A percentile compares a stretch with the other conserved stretches of the same genome.
These are phyloP conservation scores for Equus przewalskii DNA, from an alignment of 2,113 vertebrate species.

Conservation along the genomic window DNA sequence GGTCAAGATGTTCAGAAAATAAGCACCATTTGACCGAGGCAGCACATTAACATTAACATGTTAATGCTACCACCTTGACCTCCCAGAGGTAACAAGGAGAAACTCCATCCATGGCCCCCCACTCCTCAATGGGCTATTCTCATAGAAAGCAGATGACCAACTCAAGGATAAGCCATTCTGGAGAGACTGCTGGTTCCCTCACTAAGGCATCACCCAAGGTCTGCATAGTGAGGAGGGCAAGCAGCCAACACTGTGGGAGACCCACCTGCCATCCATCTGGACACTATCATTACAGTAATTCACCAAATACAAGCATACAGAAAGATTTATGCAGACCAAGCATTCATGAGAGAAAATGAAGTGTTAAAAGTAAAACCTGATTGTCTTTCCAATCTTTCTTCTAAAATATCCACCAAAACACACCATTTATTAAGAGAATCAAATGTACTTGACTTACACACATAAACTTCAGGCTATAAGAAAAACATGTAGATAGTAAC, in stretches of 20 bases:
- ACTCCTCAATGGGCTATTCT: neutral
- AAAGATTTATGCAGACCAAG: neutral
- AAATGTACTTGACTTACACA: neutral
- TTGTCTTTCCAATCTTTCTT: neutral
- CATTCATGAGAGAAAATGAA: neutral
- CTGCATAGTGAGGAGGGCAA: neutral
- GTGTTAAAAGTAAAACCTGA: neutral
- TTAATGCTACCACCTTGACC: neutral
- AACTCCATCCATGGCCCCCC: neutral
- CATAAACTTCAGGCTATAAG: neutral
- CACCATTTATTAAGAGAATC: neutral
- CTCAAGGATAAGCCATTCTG: no score
- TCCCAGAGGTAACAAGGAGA: neutral
- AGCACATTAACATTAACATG: no score
- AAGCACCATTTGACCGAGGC: neutral
- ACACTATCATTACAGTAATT: neutral
- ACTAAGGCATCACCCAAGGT: neutral
- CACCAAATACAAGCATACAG: neutral
- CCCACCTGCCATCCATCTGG: neutral
- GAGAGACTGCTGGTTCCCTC: neutral
- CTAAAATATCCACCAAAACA: constrained; percentile 21
- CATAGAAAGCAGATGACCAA: neutral
- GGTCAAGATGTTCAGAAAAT: neutral
- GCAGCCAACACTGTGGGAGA: neutral
- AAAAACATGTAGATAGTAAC: neutral